Conservation (phyloP, 2,113 vertebrate species). For the pig (Sus scrofa) region T2T-Sscrofa CM000828.6:40312501-40313000, state of each 20-base stretch:
- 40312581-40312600: conserved; percentile 16
- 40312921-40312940: not conserved
- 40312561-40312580: conserved; percentile 4
- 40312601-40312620: not conserved
- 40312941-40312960: not conserved
- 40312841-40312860: not conserved
- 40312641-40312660: not conserved
- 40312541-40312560: not conserved
- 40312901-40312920: not conserved
- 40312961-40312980: not conserved
- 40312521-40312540: not conserved
- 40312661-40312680: not conserved
- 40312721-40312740: not conserved
- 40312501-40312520: not conserved
- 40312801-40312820: not conserved
- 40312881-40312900: not conserved
- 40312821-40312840: not conserved
- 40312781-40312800: not conserved
- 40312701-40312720: not conserved
- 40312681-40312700: not conserved
- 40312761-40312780: not conserved
- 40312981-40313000: not conserved
- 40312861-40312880: not conserved
- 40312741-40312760: not conserved
- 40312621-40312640: not conserved